Evolutionary conservation across 2,113 vertebrate genomes (phyloP).

Genomic region (Turnix velox): DNA sequence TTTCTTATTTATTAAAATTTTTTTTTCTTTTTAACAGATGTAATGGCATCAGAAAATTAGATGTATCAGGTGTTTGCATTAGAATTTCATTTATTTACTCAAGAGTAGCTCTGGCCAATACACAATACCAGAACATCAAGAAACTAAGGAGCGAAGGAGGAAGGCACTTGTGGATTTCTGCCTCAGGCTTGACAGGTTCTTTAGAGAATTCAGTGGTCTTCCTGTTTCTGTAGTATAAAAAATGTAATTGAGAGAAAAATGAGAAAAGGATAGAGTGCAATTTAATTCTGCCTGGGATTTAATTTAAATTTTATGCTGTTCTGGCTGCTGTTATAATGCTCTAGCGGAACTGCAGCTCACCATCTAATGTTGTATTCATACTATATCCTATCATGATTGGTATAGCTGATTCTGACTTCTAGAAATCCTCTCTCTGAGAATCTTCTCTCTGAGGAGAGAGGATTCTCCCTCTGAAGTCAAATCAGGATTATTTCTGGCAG

Average conservation of each 20-base stretch:
- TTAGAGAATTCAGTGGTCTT: neutral
- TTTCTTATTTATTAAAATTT: neutral
- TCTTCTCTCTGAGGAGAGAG: neutral
- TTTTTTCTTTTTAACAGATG: neutral
- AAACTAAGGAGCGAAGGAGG: neutral
- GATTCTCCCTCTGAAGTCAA: neutral
- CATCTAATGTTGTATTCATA: neutral
- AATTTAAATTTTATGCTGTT: neutral
- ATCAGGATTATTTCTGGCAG: conserved; percentile 26
- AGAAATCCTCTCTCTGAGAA: no score
- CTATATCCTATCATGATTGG: neutral
- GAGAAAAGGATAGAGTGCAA: neutral
- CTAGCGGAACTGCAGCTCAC: neutral
- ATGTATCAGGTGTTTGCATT: neutral
- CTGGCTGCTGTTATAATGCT: neutral
- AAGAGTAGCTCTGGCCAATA: neutral
- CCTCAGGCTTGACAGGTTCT: neutral
- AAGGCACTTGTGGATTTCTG: neutral
- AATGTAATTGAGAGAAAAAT: neutral
- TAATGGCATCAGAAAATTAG: neutral
- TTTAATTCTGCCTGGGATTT: neutral
- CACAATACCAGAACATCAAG: neutral
- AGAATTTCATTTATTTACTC: neutral
- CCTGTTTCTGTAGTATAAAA: neutral
- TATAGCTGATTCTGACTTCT: conserved; percentile 7